phyloP scores from a whole-genome alignment of 2,888 invertebrate genomes.

The Acanthosepion esculentum region DNA sequence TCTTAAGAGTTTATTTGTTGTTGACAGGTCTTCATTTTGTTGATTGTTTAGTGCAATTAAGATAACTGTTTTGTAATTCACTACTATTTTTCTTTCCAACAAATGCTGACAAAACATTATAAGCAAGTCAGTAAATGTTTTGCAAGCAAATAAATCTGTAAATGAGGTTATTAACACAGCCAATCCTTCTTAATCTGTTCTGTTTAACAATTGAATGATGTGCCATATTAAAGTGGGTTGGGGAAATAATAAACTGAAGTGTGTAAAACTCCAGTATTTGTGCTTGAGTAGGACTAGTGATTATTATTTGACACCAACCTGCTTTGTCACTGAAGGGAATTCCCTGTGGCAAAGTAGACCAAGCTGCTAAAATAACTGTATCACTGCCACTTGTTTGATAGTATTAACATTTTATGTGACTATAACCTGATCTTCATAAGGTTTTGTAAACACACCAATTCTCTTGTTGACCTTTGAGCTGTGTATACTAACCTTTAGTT shows the following conservation, averaged over 20 bases:
- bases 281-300: neutral
- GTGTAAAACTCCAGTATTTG: neutral
- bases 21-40: too few species aligned
- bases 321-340: neutral
- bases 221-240: neutral
- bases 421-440: constrained; percentile 21
- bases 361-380: neutral
- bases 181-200: neutral
- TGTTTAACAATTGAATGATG: neutral
- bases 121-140: neutral
- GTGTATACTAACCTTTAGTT: neutral
- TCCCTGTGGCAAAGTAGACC: neutral
- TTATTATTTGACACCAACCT: neutral
- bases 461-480: neutral
- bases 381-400: neutral
- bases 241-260: neutral
- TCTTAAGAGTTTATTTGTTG: too few species aligned
- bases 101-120: neutral
- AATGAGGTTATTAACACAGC: neutral
- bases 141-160: neutral
- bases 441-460: constrained; percentile 21
- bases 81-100: too few species aligned
- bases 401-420: neutral
- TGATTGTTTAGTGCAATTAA: too few species aligned
- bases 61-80: too few species aligned